These are phyloP conservation scores for Caerostris darwini DNA, from an alignment of 1,140 invertebrate species.

Conservation along the genomic window DNA sequence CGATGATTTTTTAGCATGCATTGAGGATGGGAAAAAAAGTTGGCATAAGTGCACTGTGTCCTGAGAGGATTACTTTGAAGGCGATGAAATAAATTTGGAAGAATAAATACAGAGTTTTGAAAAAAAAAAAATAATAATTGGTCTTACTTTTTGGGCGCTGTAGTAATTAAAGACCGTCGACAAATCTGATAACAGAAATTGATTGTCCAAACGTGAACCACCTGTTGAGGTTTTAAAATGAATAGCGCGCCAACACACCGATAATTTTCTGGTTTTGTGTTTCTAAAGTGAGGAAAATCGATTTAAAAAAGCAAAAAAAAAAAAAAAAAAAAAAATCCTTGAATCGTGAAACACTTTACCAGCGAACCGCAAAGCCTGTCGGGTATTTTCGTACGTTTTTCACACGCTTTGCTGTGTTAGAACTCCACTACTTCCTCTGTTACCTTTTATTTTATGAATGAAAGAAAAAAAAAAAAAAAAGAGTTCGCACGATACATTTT, in stretches of 20 bases:
- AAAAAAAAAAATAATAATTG: too few species aligned
- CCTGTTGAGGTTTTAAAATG: not conserved
- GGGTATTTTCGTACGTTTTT: conserved; percentile 39
- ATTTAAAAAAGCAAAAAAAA: conserved; percentile 40
- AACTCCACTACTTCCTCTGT: conserved; percentile 49
- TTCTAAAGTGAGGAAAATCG: conserved; percentile 29
- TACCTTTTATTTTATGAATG: conserved; percentile 25
- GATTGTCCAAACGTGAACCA: conserved; percentile 29
- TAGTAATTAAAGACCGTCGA: too few species aligned
- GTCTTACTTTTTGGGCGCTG: too few species aligned
- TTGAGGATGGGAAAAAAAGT: too few species aligned
- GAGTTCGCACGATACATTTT: conserved; percentile 62
- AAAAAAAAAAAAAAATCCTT: conserved; percentile 67
- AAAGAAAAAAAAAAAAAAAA: not conserved
- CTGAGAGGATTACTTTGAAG: too few species aligned
- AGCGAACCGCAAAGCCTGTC: conserved; percentile 69
- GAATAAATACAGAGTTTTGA: too few species aligned
- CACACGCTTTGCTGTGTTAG: conserved; percentile 48
- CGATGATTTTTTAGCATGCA: too few species aligned
- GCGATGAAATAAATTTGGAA: too few species aligned
- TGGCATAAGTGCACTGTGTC: too few species aligned
- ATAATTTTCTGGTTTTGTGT: conserved; percentile 43
- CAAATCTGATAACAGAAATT: not conserved
- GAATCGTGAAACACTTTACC: conserved; percentile 68
- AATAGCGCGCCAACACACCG: not conserved